Conservation (phyloP, 23 tunicate genomes). For the Trididemnum nubilum region DNA sequence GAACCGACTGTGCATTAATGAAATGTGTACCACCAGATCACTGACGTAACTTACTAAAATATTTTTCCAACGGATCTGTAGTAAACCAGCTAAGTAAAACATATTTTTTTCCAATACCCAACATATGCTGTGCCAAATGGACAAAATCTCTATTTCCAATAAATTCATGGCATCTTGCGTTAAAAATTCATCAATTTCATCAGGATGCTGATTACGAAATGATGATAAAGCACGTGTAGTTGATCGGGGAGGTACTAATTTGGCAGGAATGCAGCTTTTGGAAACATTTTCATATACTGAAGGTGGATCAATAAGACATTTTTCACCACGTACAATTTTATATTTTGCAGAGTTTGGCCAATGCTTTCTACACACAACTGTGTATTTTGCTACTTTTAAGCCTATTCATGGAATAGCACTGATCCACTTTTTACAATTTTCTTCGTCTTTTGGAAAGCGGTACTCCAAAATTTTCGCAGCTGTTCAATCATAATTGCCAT, state of each 20-base stretch:
- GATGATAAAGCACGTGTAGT: background rate
- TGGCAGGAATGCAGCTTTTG: background rate
- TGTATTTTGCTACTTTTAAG: background rate
- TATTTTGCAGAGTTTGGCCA: constrained; percentile 1
- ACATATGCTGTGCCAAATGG: background rate
- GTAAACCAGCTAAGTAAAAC: constrained; percentile 10
- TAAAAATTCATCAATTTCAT: constrained; percentile 1
- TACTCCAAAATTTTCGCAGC: background rate
- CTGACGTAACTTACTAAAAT: constrained; percentile 15
- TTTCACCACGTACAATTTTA: background rate
- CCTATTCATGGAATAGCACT: background rate
- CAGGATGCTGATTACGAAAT: background rate
- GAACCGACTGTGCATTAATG: constrained; percentile 5
- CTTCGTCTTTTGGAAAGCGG: background rate
- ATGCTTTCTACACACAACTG: background rate
- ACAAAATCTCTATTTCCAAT: background rate
- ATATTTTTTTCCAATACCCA: background rate
- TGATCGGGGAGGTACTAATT: background rate
- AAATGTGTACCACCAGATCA: constrained; percentile 18
- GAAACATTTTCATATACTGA: background rate
- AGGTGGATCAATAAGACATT: background rate
- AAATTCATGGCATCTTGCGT: background rate
- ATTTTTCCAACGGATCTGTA: constrained; percentile 5
- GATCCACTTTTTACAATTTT: background rate
- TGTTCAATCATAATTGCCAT: constrained; percentile 1